Percentiles rank a stretch among this genome's conserved stretches.
phyloP scores from a whole-genome alignment of 37 sponge, comb jelly and placozoan species.

The Agelas oroides region DNA sequence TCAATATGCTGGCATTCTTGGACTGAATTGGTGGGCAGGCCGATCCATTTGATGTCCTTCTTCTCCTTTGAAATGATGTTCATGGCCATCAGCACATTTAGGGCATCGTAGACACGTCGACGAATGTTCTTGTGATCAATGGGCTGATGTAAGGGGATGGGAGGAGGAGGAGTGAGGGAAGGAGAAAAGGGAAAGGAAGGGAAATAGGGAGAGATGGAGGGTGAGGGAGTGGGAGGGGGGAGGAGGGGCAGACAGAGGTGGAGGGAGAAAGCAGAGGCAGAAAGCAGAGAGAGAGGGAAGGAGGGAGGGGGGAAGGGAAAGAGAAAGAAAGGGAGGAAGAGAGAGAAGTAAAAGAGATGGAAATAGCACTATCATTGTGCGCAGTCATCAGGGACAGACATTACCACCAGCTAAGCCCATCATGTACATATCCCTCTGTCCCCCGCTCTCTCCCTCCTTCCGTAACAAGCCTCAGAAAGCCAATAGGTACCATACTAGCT shows the following conservation, averaged over 20 bases:
- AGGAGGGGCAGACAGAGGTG: not conserved
- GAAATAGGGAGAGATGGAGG: too few species aligned
- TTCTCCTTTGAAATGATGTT: conserved; percentile 97
- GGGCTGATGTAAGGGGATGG: conserved; percentile 39
- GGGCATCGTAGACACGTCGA: conserved; percentile 95
- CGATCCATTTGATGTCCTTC: conserved; percentile 97
- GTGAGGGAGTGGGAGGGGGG: conserved; percentile 2
- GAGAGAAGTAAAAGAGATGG: too few species aligned
- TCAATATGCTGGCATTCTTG: conserved; percentile 94
- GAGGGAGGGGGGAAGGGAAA: not conserved
- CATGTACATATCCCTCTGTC: too few species aligned
- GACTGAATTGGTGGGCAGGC: conserved; percentile 94
- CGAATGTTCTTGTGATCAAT: conserved; percentile 97
- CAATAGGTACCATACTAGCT: too few species aligned
- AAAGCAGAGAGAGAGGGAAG: too few species aligned
- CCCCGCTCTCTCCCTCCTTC: too few species aligned
- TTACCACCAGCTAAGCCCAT: too few species aligned
- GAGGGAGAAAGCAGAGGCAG: not conserved
- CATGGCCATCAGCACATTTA: conserved; percentile 98
- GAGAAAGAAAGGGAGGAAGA: not conserved
- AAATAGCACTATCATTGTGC: too few species aligned
- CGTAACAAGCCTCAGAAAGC: too few species aligned
- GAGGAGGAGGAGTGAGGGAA: not conserved
- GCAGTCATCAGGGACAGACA: too few species aligned
- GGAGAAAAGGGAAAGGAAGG: too few species aligned